phyloP scores from a whole-genome alignment of 2,888 invertebrate genomes.

The Eudemis profundana region DNA sequence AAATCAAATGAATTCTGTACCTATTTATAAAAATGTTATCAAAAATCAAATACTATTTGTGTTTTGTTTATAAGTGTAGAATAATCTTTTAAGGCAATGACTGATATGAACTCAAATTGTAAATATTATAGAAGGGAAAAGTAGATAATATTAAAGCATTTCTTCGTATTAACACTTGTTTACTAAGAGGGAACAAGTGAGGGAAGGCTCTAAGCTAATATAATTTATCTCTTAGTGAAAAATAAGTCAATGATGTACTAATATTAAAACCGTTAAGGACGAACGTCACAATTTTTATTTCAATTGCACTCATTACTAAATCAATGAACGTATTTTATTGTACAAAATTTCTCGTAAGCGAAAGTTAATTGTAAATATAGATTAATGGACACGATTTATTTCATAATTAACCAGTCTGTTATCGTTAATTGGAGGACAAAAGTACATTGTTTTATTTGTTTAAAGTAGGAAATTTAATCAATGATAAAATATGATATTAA shows the following conservation, averaged over 20 bases:
- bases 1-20: conserved; percentile 17
- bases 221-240: conserved; percentile 39
- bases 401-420: background rate
- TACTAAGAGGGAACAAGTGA: conserved; percentile 51
- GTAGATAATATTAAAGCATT: conserved; percentile 49
- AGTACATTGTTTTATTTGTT: conserved; percentile 6
- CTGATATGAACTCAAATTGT: conserved; percentile 61
- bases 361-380: conserved; percentile 40
- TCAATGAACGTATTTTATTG: conserved; percentile 29
- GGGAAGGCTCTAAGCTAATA: conserved; percentile 58
- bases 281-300: conserved; percentile 29
- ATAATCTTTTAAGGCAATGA: conserved; percentile 58
- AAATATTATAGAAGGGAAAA: conserved; percentile 51
- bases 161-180: conserved; percentile 52
- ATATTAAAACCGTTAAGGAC: conserved; percentile 18
- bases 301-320: conserved; percentile 30
- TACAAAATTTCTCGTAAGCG: conserved; percentile 24
- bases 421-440: background rate
- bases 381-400: conserved; percentile 15
- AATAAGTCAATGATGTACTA: conserved; percentile 32
- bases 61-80: conserved; percentile 21
- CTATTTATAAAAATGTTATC: conserved; percentile 18
- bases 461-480: background rate
- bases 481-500: background rate
- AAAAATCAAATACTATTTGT: conserved; percentile 1